Percentiles rank a stretch among this genome's conserved stretches.
Conservation (phyloP, 2,797 vertebrate genomes). For the Schizopygopsis malacanthus region DNA sequence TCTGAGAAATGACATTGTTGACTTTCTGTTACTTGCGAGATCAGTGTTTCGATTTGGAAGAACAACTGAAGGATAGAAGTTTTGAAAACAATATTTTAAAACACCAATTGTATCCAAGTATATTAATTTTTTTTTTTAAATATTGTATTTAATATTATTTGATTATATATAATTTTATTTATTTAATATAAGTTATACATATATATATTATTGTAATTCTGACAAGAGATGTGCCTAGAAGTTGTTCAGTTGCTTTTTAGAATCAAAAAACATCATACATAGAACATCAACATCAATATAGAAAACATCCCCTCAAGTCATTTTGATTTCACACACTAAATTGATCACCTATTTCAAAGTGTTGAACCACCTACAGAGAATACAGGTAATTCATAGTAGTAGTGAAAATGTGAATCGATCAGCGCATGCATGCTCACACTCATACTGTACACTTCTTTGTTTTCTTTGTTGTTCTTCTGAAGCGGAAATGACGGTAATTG, state of each 20-base stretch:
- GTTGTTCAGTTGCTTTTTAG: background rate
- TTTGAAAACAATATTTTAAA: background rate
- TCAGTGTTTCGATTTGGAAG: constrained; percentile 28
- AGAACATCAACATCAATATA: no score
- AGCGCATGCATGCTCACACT: background rate
- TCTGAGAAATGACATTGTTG: constrained; percentile 55
- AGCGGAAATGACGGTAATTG: constrained; percentile 46
- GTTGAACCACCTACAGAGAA: background rate
- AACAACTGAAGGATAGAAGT: background rate
- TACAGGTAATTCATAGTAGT: background rate
- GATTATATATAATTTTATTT: background rate
- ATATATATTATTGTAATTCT: background rate
- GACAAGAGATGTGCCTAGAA: background rate
- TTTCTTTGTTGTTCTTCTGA: constrained; percentile 50
- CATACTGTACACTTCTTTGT: constrained; percentile 10
- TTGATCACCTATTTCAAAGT: background rate
- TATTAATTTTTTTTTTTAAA: background rate
- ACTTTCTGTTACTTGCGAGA: background rate
- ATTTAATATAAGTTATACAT: background rate
- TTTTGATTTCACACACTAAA: background rate
- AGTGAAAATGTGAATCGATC: background rate
- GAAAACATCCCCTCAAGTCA: background rate
- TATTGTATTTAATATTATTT: background rate
- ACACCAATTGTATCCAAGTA: background rate
- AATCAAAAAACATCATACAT: no score